These are phyloP conservation scores for Synergus umbraculus DNA, from an alignment of 2,888 invertebrate species.

Conservation along the genomic window DNA sequence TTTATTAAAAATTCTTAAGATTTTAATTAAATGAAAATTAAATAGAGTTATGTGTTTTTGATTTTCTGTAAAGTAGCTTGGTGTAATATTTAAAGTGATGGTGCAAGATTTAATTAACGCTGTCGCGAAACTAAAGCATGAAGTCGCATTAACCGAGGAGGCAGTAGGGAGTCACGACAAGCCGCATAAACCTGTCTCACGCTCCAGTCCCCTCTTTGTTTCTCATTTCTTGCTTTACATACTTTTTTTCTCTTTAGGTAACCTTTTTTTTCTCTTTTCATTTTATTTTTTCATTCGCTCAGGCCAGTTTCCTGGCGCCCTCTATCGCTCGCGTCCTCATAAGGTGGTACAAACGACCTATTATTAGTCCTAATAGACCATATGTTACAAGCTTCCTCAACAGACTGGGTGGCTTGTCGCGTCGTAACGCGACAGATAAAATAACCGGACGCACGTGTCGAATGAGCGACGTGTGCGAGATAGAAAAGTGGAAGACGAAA, in stretches of 20 bases:
- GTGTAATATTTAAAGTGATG: slow-evolving; percentile 22
- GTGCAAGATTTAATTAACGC: slow-evolving; percentile 53
- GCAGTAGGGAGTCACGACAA: slow-evolving; percentile 47
- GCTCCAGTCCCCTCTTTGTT: slow-evolving; percentile 39
- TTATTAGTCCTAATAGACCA: slow-evolving; percentile 76
- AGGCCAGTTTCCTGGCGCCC: slow-evolving; percentile 1
- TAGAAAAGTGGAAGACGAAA: slow-evolving; percentile 21
- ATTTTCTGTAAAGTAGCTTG: background rate
- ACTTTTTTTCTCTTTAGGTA: slow-evolving; percentile 43
- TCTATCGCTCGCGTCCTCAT: slow-evolving; percentile 44
- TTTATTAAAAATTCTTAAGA: background rate
- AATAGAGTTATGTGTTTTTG: background rate
- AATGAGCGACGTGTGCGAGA: slow-evolving; percentile 22
- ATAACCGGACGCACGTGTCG: slow-evolving; percentile 41
- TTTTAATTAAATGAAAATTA: background rate
- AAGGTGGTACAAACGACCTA: slow-evolving; percentile 62
- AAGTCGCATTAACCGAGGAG: slow-evolving; percentile 42
- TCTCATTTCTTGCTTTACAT: slow-evolving; percentile 45
- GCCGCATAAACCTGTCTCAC: slow-evolving; percentile 43
- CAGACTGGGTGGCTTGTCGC: slow-evolving; percentile 48
- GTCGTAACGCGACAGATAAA: slow-evolving; percentile 34
- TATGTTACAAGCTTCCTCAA: slow-evolving; percentile 64
- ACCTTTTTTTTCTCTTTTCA: slow-evolving; percentile 39
- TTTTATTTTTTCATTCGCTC: slow-evolving; percentile 44
- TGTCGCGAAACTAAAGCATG: slow-evolving; percentile 50